Percentiles rank a stretch among this genome's conserved stretches.
These are phyloP conservation scores for Melipona bicolor DNA, from an alignment of 2,888 invertebrate species.

Conservation along the genomic window DNA sequence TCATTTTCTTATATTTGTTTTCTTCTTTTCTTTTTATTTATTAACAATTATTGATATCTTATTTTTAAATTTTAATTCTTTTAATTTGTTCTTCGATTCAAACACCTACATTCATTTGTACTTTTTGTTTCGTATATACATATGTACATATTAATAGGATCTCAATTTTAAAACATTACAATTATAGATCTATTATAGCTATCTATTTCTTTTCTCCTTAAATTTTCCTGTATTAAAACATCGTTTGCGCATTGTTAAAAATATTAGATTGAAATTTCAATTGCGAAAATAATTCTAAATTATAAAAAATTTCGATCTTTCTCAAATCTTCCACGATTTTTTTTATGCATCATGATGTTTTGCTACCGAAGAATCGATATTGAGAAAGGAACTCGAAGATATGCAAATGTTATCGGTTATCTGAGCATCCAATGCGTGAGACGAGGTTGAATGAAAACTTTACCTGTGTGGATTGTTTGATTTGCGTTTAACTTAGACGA, in stretches of 20 bases:
- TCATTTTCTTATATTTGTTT: no score
- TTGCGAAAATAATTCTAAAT: not conserved
- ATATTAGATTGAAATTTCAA: not conserved
- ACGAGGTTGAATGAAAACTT: slow-evolving; percentile 8
- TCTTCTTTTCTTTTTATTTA: not conserved
- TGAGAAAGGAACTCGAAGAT: not conserved
- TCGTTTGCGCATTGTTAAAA: not conserved
- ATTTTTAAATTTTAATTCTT: not conserved
- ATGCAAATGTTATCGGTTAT: slow-evolving; percentile 13
- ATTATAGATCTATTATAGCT: no score
- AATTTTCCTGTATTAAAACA: not conserved
- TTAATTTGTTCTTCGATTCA: no score
- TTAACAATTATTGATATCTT: not conserved
- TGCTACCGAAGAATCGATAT: not conserved
- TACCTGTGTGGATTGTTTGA: not conserved
- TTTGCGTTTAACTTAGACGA: not conserved
- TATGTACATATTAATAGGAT: not conserved
- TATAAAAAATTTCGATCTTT: not conserved
- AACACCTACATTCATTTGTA: no score
- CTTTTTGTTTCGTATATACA: not conserved
- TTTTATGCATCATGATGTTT: not conserved
- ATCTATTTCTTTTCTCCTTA: not conserved
- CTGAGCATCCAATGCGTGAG: slow-evolving; percentile 2
- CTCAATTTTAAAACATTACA: not conserved
- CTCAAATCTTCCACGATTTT: not conserved